Percentiles rank a stretch among this genome's conserved stretches.
Evolutionary conservation across 2,797 vertebrate species (phyloP).

Genomic region (Spondyliosoma cantharus): DNA sequence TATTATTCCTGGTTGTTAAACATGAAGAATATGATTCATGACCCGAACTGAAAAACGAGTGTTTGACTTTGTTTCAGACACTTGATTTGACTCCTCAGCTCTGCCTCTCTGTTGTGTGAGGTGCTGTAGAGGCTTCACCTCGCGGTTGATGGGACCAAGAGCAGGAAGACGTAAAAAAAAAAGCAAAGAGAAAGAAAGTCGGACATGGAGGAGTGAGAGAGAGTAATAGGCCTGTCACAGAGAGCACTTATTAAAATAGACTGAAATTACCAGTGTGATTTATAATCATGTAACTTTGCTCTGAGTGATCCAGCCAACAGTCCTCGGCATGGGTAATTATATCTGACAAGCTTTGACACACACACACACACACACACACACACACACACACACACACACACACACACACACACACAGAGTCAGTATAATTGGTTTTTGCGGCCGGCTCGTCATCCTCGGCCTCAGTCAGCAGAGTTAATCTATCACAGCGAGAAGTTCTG

Average conservation of each 20-base stretch:
- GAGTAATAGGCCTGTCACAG: conserved; percentile 31
- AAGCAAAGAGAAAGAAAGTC: not conserved
- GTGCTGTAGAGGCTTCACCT: not conserved
- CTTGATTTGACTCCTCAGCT: not conserved
- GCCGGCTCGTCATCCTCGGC: conserved; percentile 9
- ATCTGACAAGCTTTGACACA: conserved; percentile 44
- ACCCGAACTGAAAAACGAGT: not conserved
- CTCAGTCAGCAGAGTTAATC: conserved; percentile 33
- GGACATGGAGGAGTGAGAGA: not conserved
- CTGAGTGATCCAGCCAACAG: conserved; percentile 45
- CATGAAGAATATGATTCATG: no score
- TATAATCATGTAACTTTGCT: conserved; percentile 60
- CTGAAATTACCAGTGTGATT: conserved; percentile 60
- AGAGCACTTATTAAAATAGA: conserved; percentile 59
- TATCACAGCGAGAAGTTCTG: conserved; percentile 31
- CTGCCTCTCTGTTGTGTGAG: not conserved
- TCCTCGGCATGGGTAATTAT: conserved; percentile 42
- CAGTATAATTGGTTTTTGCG: conserved; percentile 40
- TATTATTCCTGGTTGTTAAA: no score
- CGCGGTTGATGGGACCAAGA: not conserved
- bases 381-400: conserved; percentile 10
- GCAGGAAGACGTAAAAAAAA: rapidly evolving
- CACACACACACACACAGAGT: not conserved
- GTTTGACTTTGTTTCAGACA: not conserved
- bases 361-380: conserved; percentile 30